Evolutionary conservation across 2,797 vertebrate species (phyloP).

Genomic region (Catamblyrhynchus diadema): DNA sequence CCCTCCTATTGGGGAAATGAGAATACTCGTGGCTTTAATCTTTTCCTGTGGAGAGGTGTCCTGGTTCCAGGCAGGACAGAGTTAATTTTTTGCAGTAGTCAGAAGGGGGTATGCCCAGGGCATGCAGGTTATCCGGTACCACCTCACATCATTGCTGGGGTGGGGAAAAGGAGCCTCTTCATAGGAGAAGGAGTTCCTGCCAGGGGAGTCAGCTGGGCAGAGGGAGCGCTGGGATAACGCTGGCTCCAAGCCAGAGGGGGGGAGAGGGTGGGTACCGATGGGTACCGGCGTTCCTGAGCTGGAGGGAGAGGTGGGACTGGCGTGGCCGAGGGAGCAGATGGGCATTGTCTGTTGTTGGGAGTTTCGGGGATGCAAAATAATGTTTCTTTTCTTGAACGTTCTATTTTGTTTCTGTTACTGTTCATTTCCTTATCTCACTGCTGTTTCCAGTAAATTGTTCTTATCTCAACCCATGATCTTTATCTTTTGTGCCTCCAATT

Average conservation of each 20-base stretch:
- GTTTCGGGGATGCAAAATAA: accelerated
- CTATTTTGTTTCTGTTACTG: background rate
- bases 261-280: background rate
- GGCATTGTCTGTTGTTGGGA: background rate
- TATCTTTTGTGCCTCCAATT: background rate
- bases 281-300: too few species aligned
- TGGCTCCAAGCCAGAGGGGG: background rate
- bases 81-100: background rate
- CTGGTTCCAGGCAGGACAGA: background rate
- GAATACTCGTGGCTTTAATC: accelerated
- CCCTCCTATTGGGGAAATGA: accelerated
- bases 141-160: too few species aligned
- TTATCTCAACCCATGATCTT: background rate
- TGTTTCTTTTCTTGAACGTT: background rate
- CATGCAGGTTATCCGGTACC: background rate
- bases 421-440: background rate
- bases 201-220: accelerated
- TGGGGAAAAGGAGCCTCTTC: background rate
- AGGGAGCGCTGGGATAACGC: accelerated
- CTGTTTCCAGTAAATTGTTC: background rate
- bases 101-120: background rate
- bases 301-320: background rate
- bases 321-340: accelerated
- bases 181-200: background rate
- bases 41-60: background rate